Evolutionary conservation across 2,113 vertebrate species (phyloP), one percentile per base, ranked within the genome.

Genomic region (Furnarius figulus): DNA sequence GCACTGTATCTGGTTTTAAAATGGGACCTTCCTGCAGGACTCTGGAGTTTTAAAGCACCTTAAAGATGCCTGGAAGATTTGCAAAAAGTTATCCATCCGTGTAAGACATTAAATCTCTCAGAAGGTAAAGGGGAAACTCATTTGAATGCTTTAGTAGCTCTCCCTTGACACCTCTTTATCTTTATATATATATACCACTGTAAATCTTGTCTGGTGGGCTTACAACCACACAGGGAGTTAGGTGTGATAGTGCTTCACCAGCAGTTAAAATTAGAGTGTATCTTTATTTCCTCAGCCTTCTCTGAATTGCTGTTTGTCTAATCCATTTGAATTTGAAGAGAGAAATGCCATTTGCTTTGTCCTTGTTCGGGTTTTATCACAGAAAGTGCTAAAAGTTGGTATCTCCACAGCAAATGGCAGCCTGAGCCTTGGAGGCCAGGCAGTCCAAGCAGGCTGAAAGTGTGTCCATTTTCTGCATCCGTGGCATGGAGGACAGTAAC

Each of bases 201-300:
- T 71, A 92, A 88, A 67, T 95, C 76, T 90, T 73, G 35, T 89
- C 66, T 93, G 89, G 82, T 71, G 75, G 47, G 12, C n/a, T 93
- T 70, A 80, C n/a, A 91, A 40, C 46, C 40, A 39, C 44, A 53
- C 25, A 24, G 75, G 46, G 72, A 83, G 3, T 37, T 85, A 70
- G 46, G 18, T 84, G 23, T 3, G 4, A 66, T 10, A 74, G 42
- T 55, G 37, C 55, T 88, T 71, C 85, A 92, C 4, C 14, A 74
- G 55, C 28, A 88, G 75, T 63, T 88, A 77, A 92, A 87, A 94
- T 80, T 33, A 63, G 71, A 83, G 15, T 35, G 2, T 4, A 31
- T 47, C 39, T 63, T 73, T 84, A 39, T 89, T 86, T 90, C 71
- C 27, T 33, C 35, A 84, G 33, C 30, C 30, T 55, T 66, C 30